Percentiles rank a stretch among this genome's conserved stretches.
Evolutionary conservation across 1,140 invertebrate species (phyloP).

Genomic region (Nymphalis io): DNA sequence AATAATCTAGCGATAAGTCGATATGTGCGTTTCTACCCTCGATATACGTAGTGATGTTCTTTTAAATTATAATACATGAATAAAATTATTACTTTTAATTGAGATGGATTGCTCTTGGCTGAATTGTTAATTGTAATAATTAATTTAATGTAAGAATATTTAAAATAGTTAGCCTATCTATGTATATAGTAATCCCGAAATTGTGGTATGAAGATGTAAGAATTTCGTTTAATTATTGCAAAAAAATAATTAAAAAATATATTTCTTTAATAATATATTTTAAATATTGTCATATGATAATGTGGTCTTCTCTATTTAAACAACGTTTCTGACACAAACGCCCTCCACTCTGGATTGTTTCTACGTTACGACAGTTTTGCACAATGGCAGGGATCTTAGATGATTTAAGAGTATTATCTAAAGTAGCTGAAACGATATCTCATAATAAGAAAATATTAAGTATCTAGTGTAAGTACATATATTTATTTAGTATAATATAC

Average conservation of each 20-base stretch:
- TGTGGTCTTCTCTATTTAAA: neutral
- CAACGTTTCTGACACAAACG: neutral
- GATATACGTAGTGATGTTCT: constrained; percentile 11
- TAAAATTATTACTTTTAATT: no score
- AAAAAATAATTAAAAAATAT: neutral
- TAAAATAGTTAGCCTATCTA: no score
- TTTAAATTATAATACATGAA: neutral
- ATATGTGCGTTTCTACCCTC: constrained; percentile 38
- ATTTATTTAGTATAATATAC: no score
- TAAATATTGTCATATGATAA: neutral
- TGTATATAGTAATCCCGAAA: no score
- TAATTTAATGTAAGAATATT: no score
- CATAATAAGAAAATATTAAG: no score
- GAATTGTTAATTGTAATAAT: no score
- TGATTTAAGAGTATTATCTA: neutral
- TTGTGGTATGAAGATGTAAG: no score
- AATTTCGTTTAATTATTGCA: no score
- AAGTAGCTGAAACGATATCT: neutral
- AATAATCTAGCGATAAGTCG: constrained; percentile 45
- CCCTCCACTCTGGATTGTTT: constrained; percentile 53
- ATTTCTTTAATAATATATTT: neutral
- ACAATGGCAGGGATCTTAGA: neutral
- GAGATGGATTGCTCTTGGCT: no score
- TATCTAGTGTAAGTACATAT: no score
- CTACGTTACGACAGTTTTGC: constrained; percentile 59